Evolutionary conservation across 2,113 vertebrate species (phyloP).

Genomic region (Campylomormyrus tamandua): DNA sequence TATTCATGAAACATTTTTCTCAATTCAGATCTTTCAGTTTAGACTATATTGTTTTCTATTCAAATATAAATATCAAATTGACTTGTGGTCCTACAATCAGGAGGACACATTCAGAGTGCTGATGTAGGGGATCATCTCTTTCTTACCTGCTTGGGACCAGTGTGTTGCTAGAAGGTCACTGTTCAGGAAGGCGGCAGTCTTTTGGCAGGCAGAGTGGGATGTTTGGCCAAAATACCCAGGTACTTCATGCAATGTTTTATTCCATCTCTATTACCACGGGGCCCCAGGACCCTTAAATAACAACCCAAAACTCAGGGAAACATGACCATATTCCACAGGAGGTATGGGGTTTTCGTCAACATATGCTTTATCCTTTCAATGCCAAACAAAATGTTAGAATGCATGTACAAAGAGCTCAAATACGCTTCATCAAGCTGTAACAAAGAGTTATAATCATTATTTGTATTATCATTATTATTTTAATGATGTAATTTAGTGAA

Average conservation of each 20-base stretch:
- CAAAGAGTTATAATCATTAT: background rate
- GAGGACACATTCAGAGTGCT: background rate
- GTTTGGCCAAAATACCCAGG: background rate
- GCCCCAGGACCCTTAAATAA: background rate
- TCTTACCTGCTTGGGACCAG: background rate
- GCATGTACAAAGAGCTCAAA: background rate
- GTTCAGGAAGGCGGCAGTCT: background rate
- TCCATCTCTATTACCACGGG: background rate
- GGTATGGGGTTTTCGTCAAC: background rate
- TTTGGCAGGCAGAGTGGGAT: background rate
- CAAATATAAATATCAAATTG: background rate
- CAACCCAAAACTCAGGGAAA: background rate
- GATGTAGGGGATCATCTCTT: background rate
- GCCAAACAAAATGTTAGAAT: background rate
- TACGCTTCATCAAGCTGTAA: background rate
- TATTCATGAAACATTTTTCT: background rate
- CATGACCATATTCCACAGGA: background rate
- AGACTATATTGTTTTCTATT: background rate
- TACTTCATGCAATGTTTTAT: background rate
- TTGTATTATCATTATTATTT: background rate
- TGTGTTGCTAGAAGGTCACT: background rate
- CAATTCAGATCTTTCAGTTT: background rate
- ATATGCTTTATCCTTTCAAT: background rate
- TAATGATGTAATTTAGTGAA: background rate
- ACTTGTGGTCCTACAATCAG: background rate